These are phyloP conservation scores for Anoplopoma fimbria DNA, from an alignment of 2,113 vertebrate species.

Conservation along the genomic window DNA sequence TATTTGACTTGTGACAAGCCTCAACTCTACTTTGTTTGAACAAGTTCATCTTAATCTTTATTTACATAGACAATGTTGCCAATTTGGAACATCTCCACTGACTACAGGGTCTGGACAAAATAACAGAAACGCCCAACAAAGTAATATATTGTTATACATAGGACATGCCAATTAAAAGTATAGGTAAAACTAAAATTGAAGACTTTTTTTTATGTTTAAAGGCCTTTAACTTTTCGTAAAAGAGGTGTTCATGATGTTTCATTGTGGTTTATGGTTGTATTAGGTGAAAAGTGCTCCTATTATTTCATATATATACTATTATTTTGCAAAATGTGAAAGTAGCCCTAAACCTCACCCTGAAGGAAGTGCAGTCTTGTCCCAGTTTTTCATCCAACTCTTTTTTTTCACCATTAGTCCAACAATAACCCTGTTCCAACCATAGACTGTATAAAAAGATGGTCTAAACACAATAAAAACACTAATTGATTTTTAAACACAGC, in stretches of 20 bases:
- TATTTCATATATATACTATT: too few species aligned
- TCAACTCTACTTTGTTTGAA: slow-evolving; percentile 35
- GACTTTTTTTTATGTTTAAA: neutral
- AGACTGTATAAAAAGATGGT: neutral
- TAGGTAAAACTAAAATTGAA: neutral
- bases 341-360: neutral
- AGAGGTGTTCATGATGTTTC: neutral
- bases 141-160: neutral
- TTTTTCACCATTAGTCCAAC: neutral
- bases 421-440: too few species aligned
- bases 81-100: neutral
- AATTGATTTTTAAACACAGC: neutral
- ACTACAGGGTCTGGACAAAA: neutral
- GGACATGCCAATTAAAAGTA: neutral
- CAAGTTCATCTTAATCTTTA: neutral
- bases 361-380: neutral
- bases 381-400: neutral
- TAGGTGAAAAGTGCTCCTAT: neutral
- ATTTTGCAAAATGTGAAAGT: neutral
- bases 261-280: neutral
- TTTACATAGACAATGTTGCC: neutral
- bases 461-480: neutral
- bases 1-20: slow-evolving; percentile 20
- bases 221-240: neutral
- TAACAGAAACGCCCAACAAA: neutral